These are phyloP conservation scores for Periophthalmus modestus DNA, from an alignment of 2,113 vertebrate species.

Conservation along the genomic window DNA sequence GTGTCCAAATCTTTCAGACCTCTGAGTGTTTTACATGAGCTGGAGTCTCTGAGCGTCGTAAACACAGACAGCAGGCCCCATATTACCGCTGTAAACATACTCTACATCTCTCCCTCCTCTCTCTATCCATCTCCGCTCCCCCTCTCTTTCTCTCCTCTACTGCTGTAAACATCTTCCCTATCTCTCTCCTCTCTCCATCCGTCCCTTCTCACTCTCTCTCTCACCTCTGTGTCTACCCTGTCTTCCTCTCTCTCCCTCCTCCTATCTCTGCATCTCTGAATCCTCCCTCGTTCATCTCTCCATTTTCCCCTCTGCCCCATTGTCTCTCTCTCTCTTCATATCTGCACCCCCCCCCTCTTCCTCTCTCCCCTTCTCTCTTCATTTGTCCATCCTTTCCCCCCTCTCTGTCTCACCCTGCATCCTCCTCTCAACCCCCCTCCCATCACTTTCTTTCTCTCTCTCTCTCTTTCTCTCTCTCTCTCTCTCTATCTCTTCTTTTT, in stretches of 20 bases:
- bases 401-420: too few relatives aligned
- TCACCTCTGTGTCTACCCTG: too few relatives aligned
- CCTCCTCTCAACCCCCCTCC: too few relatives aligned
- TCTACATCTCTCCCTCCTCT: too few relatives aligned
- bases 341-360: too few relatives aligned
- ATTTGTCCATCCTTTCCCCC: too few relatives aligned
- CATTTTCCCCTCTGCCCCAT: not conserved
- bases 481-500: not conserved
- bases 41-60: constrained; percentile 12
- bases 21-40: constrained; percentile 3
- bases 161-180: constrained; percentile 43
- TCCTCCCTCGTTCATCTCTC: too few relatives aligned
- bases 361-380: too few relatives aligned
- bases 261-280: too few relatives aligned
- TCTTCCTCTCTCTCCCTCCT: too few relatives aligned
- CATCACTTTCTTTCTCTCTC: too few relatives aligned
- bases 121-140: not conserved
- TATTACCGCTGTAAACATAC: constrained; percentile 51
- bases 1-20: constrained; percentile 26
- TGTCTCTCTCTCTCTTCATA: too few relatives aligned
- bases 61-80: constrained; percentile 49
- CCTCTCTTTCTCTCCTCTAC: constrained; percentile 4
- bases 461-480: not conserved
- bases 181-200: not conserved
- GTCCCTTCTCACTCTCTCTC: not conserved